phyloP scores from a whole-genome alignment of 2,113 vertebrate species.

The Pluvialis apricaria region DNA sequence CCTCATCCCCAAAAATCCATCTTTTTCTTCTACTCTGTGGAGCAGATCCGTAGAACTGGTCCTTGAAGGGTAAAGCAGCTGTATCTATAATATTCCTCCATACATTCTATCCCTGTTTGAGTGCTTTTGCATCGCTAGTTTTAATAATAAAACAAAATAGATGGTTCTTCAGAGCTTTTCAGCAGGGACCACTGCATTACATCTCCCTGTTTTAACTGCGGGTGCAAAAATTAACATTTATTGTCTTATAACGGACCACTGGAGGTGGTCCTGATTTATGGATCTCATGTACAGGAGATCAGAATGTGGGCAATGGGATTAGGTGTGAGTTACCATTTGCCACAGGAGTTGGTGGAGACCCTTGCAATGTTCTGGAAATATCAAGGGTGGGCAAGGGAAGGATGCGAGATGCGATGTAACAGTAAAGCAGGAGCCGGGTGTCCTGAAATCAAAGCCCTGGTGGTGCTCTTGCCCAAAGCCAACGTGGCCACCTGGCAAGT shows the following conservation, averaged over 20 bases:
- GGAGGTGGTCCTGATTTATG: not conserved
- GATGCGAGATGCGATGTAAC: not conserved
- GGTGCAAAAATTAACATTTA: not conserved
- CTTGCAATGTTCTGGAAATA: not conserved
- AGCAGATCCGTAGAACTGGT: not conserved
- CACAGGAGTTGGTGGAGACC: not conserved
- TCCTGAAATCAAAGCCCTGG: not conserved
- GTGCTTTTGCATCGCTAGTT: not conserved
- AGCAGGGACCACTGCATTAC: not conserved
- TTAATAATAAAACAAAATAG: not conserved
- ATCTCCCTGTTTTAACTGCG: not conserved
- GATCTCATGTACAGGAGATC: not conserved
- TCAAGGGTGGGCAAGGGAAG: not conserved
- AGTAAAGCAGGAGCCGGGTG: rapidly evolving
- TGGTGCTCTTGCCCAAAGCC: not conserved
- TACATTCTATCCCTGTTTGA: rapidly evolving
- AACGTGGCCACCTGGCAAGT: not conserved
- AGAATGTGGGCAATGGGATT: not conserved
- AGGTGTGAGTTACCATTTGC: not conserved
- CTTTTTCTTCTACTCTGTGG: not conserved
- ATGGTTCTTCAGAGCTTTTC: not conserved
- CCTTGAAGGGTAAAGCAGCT: not conserved
- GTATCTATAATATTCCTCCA: not conserved
- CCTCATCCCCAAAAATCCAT: not conserved
- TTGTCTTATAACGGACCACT: rapidly evolving